Conservation (phyloP, 2,113 vertebrate genomes). For the Eurypyga helias region DNA sequence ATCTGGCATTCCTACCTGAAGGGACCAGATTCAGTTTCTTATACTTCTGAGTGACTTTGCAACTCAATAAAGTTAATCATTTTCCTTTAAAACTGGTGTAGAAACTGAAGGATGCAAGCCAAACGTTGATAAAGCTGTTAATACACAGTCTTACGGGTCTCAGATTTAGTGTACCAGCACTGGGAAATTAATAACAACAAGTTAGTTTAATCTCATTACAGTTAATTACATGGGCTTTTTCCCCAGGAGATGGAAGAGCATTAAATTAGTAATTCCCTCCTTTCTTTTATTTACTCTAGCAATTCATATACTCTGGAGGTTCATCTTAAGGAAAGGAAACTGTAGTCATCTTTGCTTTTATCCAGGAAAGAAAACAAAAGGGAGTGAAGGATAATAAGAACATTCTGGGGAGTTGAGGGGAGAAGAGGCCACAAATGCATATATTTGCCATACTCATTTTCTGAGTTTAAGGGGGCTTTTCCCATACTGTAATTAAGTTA, state of each 20-base stretch:
- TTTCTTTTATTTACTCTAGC: conserved; percentile 72
- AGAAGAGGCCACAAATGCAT: not conserved
- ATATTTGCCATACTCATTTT: not conserved
- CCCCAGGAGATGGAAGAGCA: conserved; percentile 57
- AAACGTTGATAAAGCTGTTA: conserved; percentile 39
- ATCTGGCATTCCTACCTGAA: not conserved
- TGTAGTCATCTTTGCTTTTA: not conserved
- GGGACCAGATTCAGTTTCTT: not conserved
- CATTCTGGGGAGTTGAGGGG: not conserved
- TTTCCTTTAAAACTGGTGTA: conserved; percentile 16
- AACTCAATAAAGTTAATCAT: not conserved
- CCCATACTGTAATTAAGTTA: not conserved
- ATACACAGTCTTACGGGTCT: conserved; percentile 18
- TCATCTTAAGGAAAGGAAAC: conserved; percentile 30
- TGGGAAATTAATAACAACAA: conserved; percentile 72
- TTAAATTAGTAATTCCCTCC: conserved; percentile 70
- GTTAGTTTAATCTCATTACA: conserved; percentile 78
- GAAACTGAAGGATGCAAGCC: not conserved
- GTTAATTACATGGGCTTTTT: conserved; percentile 76
- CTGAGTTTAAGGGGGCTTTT: not conserved
- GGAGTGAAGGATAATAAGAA: not conserved
- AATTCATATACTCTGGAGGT: conserved; percentile 43
- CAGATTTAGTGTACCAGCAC: conserved; percentile 52
- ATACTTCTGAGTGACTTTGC: not conserved
- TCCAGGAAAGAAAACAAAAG: conserved; percentile 26